phyloP scores from a whole-genome alignment of 2,113 vertebrate species.

The Poeciliopsis retropinna region DNA sequence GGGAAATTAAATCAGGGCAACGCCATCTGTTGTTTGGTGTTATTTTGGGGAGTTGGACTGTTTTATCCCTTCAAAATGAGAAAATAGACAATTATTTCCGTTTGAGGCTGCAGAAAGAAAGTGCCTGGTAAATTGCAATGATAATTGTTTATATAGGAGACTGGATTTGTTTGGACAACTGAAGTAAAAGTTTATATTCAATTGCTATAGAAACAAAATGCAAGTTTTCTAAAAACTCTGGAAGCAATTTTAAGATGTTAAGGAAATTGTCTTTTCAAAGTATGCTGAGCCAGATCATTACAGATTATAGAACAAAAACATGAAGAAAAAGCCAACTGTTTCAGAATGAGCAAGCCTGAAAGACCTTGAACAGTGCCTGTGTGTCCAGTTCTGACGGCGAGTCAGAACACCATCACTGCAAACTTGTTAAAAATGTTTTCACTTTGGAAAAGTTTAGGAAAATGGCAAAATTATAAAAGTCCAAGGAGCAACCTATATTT shows the following conservation, averaged over 20 bases:
- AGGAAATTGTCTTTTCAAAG: background rate
- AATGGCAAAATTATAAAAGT: background rate
- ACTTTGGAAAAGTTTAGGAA: background rate
- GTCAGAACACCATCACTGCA: background rate
- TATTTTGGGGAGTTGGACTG: constrained; percentile 15
- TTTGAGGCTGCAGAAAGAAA: constrained; percentile 8
- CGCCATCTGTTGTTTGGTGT: constrained; percentile 35
- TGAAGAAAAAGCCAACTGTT: background rate
- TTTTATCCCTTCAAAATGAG: constrained; percentile 4
- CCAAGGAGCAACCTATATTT: background rate
- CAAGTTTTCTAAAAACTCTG: background rate
- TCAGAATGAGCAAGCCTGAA: background rate
- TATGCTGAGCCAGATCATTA: background rate
- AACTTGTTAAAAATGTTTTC: background rate
- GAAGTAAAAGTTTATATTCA: background rate
- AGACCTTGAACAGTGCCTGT: background rate
- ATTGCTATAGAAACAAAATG: background rate
- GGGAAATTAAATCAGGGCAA: constrained; percentile 3
- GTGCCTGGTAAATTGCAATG: background rate
- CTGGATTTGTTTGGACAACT: constrained; percentile 5
- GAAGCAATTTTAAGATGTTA: background rate
- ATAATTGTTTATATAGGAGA: background rate
- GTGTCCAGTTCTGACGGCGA: background rate
- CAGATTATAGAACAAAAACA: background rate
- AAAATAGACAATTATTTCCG: constrained; percentile 1